These are phyloP conservation scores for Calephelis perditalis DNA, from an alignment of 2,888 invertebrate species.

Conservation along the genomic window DNA sequence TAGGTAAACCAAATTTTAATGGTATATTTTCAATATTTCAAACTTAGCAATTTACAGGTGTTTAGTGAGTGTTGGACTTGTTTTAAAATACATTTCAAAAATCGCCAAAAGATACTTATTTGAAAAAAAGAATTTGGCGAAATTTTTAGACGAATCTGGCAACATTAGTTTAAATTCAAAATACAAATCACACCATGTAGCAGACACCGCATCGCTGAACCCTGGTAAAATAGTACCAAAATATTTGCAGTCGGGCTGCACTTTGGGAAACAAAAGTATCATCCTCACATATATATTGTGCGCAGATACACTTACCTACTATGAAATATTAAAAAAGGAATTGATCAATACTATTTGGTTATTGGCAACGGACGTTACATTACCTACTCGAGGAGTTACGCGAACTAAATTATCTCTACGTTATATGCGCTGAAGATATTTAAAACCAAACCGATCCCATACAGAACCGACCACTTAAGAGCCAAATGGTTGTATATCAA, in stretches of 20 bases:
- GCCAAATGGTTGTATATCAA: conserved; percentile 22
- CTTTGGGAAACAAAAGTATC: conserved; percentile 43
- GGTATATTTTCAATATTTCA: too few species aligned
- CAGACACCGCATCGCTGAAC: conserved; percentile 28
- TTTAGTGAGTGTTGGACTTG: too few species aligned
- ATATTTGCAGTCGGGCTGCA: conserved; percentile 63
- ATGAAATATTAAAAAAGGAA: conserved; percentile 60
- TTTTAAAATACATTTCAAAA: too few species aligned
- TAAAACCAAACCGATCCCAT: conserved; percentile 18
- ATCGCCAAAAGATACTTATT: too few species aligned
- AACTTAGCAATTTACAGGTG: too few species aligned
- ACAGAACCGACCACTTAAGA: conserved; percentile 30
- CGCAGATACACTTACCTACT: conserved; percentile 67
- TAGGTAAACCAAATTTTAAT: too few species aligned
- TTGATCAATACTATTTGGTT: conserved; percentile 68
- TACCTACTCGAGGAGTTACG: conserved; percentile 47
- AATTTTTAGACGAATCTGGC: too few species aligned
- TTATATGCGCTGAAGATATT: conserved; percentile 28
- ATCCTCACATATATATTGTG: conserved; percentile 54
- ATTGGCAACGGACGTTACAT: conserved; percentile 63
- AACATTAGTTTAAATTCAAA: too few species aligned
- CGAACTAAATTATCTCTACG: conserved; percentile 45
- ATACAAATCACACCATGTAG: not conserved
- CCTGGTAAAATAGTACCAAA: conserved; percentile 61
- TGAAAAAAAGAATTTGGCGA: too few species aligned